A percentile compares a stretch with the other conserved stretches of the same genome.
phyloP scores from a whole-genome alignment of 2,113 vertebrate genomes.

The Ictidomys tridecemlineatus region DNA sequence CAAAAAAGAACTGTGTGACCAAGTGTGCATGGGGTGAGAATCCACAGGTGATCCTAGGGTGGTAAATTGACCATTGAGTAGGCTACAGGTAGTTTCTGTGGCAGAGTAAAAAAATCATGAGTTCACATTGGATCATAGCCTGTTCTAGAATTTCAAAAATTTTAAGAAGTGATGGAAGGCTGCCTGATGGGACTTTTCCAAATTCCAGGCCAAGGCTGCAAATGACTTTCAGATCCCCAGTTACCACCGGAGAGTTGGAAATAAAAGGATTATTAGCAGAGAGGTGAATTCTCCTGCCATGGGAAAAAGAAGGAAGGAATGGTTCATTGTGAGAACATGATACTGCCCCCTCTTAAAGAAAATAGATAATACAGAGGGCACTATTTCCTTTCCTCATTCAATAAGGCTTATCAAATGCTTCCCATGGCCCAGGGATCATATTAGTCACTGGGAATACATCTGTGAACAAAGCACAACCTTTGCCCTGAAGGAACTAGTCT shows the following conservation, averaged over 20 bases:
- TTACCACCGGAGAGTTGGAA: conserved; percentile 46
- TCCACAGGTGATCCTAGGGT: not conserved
- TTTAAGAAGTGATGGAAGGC: conserved; percentile 8
- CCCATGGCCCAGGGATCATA: conserved; percentile 61
- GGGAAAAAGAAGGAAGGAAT: conserved; percentile 55
- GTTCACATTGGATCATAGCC: not conserved
- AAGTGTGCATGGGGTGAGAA: not conserved
- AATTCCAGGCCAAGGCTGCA: not conserved
- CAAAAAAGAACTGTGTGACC: not conserved
- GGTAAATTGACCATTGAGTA: not conserved
- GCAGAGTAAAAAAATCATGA: not conserved
- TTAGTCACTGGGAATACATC: conserved; percentile 72
- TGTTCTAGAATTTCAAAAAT: conserved; percentile 17
- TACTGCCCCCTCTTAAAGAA: conserved; percentile 50
- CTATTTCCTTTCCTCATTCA: conserved; percentile 69
- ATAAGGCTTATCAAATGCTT: conserved; percentile 59
- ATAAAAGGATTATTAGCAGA: conserved; percentile 47
- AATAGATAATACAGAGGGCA: conserved; percentile 55
- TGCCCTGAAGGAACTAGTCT: conserved; percentile 62
- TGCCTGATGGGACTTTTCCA: not conserved
- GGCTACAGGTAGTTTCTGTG: not conserved
- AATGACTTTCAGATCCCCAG: not conserved
- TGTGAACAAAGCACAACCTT: conserved; percentile 68
- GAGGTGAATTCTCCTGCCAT: conserved; percentile 43
- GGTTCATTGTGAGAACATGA: conserved; percentile 53